These are phyloP conservation scores for Oxystoma pomonae DNA, from an alignment of 2,888 invertebrate species.

Conservation along the genomic window DNA sequence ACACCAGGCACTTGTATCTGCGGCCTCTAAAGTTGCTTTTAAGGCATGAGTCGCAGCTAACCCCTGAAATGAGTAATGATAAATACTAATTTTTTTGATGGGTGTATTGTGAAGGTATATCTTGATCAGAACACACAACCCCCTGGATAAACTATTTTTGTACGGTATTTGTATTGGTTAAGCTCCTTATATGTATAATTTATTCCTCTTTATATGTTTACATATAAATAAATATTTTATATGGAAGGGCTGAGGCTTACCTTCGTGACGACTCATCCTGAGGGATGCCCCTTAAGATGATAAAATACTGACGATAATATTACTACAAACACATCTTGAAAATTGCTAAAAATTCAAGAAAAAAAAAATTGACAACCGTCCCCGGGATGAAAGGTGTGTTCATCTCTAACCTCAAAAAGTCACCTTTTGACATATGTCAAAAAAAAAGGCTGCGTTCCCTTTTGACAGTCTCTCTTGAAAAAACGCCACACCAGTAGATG, in stretches of 20 bases:
- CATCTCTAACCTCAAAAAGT: background rate
- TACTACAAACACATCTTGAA: constrained; percentile 7
- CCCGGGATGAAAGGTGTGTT: no score
- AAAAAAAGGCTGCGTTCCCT: no score
- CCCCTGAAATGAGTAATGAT: constrained; percentile 64
- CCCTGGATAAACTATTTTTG: no score
- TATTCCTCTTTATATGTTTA: no score
- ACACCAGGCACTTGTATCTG: constrained; percentile 97
- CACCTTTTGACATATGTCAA: no score
- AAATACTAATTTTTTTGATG: no score
- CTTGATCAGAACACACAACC: no score
- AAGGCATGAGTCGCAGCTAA: constrained; percentile 99
- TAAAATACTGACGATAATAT: background rate
- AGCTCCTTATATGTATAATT: no score
- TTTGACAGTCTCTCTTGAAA: no score
- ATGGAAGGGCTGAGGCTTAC: constrained; percentile 29
- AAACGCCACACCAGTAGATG: no score
- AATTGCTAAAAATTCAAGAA: background rate
- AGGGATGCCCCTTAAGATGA: background rate
- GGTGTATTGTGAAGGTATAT: no score
- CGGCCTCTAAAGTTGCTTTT: constrained; percentile 96
- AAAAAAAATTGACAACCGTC: background rate
- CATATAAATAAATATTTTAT: background rate
- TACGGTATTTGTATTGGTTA: no score
- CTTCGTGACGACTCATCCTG: constrained; percentile 38